Percentiles rank a stretch among this genome's conserved stretches.
Evolutionary conservation across 2,113 vertebrate genomes (phyloP).

Genomic region (human (Homo sapiens)): GRCh38 chr7:2154501-2155000

Average conservation of each 20-base stretch:
- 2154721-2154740: not conserved
- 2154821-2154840: not conserved
- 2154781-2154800: not conserved
- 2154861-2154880: not conserved
- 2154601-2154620: not conserved
- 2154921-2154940: not conserved
- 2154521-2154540: too few species aligned
- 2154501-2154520: not conserved
- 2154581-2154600: not conserved
- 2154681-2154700: not conserved
- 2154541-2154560: not conserved
- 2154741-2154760: not conserved
- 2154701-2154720: not conserved
- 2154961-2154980: rapidly evolving
- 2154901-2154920: not conserved
- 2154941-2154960: not conserved
- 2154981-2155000: not conserved
- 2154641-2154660: not conserved
- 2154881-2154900: not conserved
- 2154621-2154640: not conserved
- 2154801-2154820: too few species aligned
- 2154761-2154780: not conserved
- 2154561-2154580: not conserved
- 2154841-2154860: not conserved
- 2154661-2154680: not conserved